phyloP scores from a whole-genome alignment of 2,113 vertebrate species.

The Tetraodon nigroviridis region DNA sequence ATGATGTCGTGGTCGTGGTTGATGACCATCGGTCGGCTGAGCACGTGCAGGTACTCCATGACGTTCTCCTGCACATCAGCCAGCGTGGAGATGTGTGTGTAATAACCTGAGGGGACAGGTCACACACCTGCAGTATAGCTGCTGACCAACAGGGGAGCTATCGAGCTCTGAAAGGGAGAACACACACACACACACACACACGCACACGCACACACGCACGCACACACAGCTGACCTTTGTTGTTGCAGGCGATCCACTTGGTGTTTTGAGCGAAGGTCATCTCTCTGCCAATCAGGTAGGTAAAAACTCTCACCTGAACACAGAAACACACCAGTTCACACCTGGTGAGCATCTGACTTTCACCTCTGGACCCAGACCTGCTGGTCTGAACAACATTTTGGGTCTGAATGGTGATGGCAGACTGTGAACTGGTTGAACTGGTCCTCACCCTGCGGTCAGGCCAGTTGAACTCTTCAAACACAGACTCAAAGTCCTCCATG shows the following conservation, averaged over 20 bases:
- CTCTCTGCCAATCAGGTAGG: constrained; percentile 94
- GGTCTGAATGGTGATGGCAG: background rate
- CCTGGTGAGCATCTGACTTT: background rate
- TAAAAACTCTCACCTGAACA: constrained; percentile 89
- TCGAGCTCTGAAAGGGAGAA: too few species aligned
- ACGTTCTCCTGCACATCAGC: constrained; percentile 95
- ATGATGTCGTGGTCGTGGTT: constrained; percentile 95
- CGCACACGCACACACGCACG: background rate
- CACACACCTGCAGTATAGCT: background rate
- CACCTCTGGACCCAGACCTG: background rate
- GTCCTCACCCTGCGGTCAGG: constrained; percentile 85
- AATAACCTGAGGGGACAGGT: constrained; percentile 78
- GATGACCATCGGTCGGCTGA: constrained; percentile 97
- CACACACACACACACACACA: too few species aligned
- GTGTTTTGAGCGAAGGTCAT: constrained; percentile 88
- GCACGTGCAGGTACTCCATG: constrained; percentile 96
- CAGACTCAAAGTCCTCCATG: constrained; percentile 88
- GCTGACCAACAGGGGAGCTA: too few species aligned
- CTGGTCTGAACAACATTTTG: background rate
- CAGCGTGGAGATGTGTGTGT: constrained; percentile 92
- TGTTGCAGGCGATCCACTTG: constrained; percentile 97
- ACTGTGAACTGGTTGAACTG: background rate
- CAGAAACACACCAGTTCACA: background rate
- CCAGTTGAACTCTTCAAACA: constrained; percentile 95
- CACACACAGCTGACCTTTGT: constrained; percentile 79